phyloP scores from a whole-genome alignment of 1,140 invertebrate genomes.

The Drosophila setifemur region DNA sequence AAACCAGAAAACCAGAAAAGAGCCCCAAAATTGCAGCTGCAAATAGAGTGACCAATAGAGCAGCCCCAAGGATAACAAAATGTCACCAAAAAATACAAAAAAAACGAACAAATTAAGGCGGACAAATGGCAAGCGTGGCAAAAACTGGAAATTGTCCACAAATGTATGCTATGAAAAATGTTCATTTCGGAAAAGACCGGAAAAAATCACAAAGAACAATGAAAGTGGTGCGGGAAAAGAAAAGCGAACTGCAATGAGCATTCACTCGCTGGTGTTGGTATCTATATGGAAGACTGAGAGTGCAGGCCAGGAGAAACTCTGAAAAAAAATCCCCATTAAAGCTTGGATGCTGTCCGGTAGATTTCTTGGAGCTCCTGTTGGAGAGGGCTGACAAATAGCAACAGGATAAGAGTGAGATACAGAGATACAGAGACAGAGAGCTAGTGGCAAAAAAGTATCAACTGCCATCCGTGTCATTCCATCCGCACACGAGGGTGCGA shows the following conservation, averaged over 20 bases:
- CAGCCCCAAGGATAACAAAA: slow-evolving; percentile 31
- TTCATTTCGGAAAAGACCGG: slow-evolving; percentile 20
- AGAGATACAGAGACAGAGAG: background rate
- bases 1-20: slow-evolving; percentile 2
- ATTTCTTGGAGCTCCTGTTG: slow-evolving; percentile 5
- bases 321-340: slow-evolving; percentile 32
- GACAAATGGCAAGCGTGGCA: slow-evolving; percentile 35
- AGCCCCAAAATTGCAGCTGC: slow-evolving; percentile 39
- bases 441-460: slow-evolving; percentile 13
- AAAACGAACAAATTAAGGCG: slow-evolving; percentile 1
- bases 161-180: slow-evolving; percentile 58
- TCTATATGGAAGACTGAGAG: slow-evolving; percentile 10
- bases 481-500: background rate
- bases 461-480: slow-evolving; percentile 25
- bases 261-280: background rate
- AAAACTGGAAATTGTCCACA: slow-evolving; percentile 34
- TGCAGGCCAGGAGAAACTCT: slow-evolving; percentile 20
- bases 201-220: slow-evolving; percentile 18
- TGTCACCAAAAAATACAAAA: slow-evolving; percentile 13
- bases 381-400: background rate
- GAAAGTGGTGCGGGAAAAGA: background rate
- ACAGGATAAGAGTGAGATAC: background rate
- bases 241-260: slow-evolving; percentile 24
- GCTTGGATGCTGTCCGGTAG: background rate
- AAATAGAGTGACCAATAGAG: slow-evolving; percentile 45